Base-by-base conservation (phyloP, 2,888 invertebrate species). In the Galeopsomyia nigrocyanea region DNA sequence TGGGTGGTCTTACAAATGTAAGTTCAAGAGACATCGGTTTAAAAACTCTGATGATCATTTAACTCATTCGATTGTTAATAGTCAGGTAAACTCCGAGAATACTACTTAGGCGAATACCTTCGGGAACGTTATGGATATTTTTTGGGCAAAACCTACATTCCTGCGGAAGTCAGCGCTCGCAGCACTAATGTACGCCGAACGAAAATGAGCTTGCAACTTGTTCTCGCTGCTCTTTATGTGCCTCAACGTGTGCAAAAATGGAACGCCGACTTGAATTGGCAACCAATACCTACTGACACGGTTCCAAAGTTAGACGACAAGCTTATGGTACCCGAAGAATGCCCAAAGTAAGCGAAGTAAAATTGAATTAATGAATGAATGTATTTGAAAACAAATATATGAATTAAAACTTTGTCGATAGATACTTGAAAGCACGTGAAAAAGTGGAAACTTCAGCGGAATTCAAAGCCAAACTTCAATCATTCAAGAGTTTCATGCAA, bases 181-280 rank as follows among this genome's bases (percentile, higher is more conserved):
- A 92, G 92, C 51, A 93, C 94, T 0, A 90, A 92, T 81, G 91
- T 88, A 79, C 91, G 92, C 63, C 88, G 95, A 58, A 94, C 94
- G 0, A 89, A 94, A 84, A 92, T 92, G 90, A 92, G 92, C 3
- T 92, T 91, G 0, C 87, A 92, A 75, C 87, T 92, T 47, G 91
- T 92, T 3, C 85, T 93, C 71, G 90, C 93, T 0, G 93, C 91
- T 0, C 82, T 94, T 51, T 94, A 90, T 83, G 92, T 91, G 2
- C 92, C 92, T 0, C 78, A 83, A n/a, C 83, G 82, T 1, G 81
- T 84, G 0, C 90, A 91, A 80, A 85, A 79, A 66, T 92, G 91
- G 91, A 89, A 89, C 76, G 81, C 86, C 0, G 80, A 85, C 16
- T 77, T 92, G 3, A 81, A 88, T 68, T 93, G 93, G 93, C 92